These are phyloP conservation scores for Cydia pomonella DNA, from an alignment of 1,140 invertebrate genomes.

Conservation along the genomic window DNA sequence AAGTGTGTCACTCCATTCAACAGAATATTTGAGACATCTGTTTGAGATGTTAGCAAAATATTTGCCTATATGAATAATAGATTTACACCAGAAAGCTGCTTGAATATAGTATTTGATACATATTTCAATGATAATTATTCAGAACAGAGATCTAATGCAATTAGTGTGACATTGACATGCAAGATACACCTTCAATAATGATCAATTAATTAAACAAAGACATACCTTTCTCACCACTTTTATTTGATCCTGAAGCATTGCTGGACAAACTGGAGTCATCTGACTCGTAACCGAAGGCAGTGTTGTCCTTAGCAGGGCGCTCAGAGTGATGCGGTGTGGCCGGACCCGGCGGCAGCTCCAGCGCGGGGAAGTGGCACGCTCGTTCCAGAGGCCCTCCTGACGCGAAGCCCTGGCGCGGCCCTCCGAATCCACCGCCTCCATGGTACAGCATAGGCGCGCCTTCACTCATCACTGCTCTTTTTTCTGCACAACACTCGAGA, in stretches of 20 bases:
- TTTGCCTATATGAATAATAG: not conserved
- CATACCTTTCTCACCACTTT: slow-evolving; percentile 72
- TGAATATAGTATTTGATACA: not conserved
- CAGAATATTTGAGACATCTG: not conserved
- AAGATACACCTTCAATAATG: not conserved
- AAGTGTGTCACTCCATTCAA: too few relatives aligned
- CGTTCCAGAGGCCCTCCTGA: slow-evolving; percentile 48
- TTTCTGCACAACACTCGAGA: slow-evolving; percentile 45
- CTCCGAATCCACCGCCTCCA: slow-evolving; percentile 56
- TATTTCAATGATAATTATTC: not conserved
- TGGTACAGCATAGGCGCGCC: slow-evolving; percentile 66
- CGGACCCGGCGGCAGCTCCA: slow-evolving; percentile 53
- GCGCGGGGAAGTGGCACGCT: slow-evolving; percentile 34
- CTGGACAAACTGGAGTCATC: slow-evolving; percentile 78
- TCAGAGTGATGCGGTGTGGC: slow-evolving; percentile 60
- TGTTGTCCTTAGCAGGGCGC: slow-evolving; percentile 53
- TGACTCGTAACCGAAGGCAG: slow-evolving; percentile 74
- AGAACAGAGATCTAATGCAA: not conserved
- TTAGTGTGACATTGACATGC: not conserved
- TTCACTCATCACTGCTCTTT: slow-evolving; percentile 61
- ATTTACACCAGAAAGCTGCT: not conserved
- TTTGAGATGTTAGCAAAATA: not conserved
- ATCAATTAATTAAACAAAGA: slow-evolving; percentile 1
- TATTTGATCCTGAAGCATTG: slow-evolving; percentile 73
- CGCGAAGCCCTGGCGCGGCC: slow-evolving; percentile 53